These are phyloP conservation scores for Podarcis muralis DNA, from an alignment of 2,113 vertebrate genomes.

Conservation along the genomic window DNA sequence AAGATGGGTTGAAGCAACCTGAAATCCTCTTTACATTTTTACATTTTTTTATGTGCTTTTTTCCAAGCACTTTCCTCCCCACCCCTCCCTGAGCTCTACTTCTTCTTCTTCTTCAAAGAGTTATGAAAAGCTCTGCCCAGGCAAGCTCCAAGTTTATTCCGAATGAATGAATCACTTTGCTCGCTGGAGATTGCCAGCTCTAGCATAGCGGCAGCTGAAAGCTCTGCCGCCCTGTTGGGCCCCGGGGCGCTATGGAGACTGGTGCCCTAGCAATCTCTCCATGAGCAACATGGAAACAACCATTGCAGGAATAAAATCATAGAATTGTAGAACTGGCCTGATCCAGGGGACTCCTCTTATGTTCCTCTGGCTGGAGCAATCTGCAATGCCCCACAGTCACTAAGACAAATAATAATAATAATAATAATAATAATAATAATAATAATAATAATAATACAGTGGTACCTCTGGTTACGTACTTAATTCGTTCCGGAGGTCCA, in stretches of 20 bases:
- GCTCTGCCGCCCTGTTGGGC: not conserved
- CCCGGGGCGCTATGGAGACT: not conserved
- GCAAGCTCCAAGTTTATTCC: not conserved
- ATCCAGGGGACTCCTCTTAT: too few relatives aligned
- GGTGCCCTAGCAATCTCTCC: not conserved
- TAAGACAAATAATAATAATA: not conserved
- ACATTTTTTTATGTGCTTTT: too few relatives aligned
- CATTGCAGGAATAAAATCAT: not conserved
- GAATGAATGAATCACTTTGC: not conserved
- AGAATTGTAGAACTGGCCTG: too few relatives aligned
- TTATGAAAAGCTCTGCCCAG: not conserved
- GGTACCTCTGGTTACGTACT: too few relatives aligned
- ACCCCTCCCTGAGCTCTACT: not conserved
- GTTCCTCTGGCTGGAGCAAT: fast-evolving
- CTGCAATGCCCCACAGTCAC: not conserved
- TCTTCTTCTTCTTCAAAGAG: not conserved
- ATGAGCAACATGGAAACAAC: not conserved
- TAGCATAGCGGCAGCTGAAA: not conserved
- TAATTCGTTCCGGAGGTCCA: too few relatives aligned
- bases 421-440: too few relatives aligned
- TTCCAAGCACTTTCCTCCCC: not conserved
- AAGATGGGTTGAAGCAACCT: too few relatives aligned
- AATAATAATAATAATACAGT: too few relatives aligned
- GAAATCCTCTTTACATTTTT: too few relatives aligned
- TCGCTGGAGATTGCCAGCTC: not conserved